phyloP scores from a whole-genome alignment of 2,113 vertebrate species.

The Rostratula benghalensis region DNA sequence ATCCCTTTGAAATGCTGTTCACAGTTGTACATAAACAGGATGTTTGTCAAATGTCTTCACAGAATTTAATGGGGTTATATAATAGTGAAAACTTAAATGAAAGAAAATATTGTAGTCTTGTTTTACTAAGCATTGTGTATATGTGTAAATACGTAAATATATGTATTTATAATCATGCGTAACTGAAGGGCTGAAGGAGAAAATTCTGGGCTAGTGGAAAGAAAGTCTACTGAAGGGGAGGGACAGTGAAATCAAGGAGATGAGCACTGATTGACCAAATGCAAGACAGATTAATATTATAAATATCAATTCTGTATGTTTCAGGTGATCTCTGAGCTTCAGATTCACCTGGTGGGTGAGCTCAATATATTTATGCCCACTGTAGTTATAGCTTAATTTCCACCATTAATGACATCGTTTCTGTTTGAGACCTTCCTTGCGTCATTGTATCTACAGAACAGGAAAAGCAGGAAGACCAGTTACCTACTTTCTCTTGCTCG shows the following conservation, averaged over 20 bases:
- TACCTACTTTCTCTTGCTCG: neutral
- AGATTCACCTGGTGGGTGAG: neutral
- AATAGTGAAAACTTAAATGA: neutral
- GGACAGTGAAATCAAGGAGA: neutral
- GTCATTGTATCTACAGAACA: neutral
- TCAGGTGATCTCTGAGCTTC: neutral
- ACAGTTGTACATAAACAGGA: neutral
- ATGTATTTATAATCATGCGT: neutral
- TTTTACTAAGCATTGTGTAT: neutral
- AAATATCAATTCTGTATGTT: neutral
- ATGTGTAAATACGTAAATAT: neutral
- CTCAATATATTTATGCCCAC: neutral
- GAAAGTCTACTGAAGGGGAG: neutral
- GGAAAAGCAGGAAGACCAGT: neutral
- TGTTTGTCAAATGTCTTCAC: neutral
- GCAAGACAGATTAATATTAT: neutral
- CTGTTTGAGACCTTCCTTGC: neutral
- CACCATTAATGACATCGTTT: neutral
- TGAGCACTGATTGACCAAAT: neutral
- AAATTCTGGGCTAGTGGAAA: neutral
- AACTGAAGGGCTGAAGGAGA: neutral
- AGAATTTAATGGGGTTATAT: neutral
- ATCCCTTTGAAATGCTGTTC: neutral
- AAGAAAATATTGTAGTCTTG: neutral
- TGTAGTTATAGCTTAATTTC: neutral